Conservation (phyloP, 2,888 invertebrate genomes). For the Gandaritis pyraliata region DNA sequence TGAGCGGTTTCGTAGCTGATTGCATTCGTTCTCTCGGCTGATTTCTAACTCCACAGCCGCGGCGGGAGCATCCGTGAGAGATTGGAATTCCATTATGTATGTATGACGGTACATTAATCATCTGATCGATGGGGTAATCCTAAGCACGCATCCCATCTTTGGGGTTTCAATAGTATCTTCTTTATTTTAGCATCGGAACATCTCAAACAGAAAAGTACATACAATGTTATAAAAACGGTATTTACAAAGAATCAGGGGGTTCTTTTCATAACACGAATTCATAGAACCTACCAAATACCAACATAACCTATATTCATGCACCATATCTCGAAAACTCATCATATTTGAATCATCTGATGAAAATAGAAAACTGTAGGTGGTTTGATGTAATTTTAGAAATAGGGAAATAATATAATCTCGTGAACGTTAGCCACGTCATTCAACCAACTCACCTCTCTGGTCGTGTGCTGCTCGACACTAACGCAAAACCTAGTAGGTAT, state of each 20-base stretch:
- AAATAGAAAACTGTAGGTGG: slow-evolving; percentile 33
- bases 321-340: neutral
- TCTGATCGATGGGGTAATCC: slow-evolving; percentile 40
- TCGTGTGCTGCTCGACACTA: neutral
- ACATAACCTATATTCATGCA: slow-evolving; percentile 3
- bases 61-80: slow-evolving; percentile 64
- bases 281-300: too few relatives aligned
- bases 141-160: slow-evolving; percentile 18
- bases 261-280: neutral
- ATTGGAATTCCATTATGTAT: slow-evolving; percentile 67
- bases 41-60: slow-evolving; percentile 66
- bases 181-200: neutral
- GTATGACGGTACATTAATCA: slow-evolving; percentile 58
- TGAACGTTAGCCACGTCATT: slow-evolving; percentile 18
- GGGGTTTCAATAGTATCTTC: slow-evolving; percentile 5
- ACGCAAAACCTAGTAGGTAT: neutral
- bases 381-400: slow-evolving; percentile 31
- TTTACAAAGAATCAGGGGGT: neutral
- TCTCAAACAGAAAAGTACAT: slow-evolving; percentile 4
- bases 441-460: neutral
- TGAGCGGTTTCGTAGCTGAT: slow-evolving; percentile 52
- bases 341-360: slow-evolving; percentile 16
- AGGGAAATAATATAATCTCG: slow-evolving; percentile 28
- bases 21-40: slow-evolving; percentile 65
- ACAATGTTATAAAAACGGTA: neutral